phyloP scores from a whole-genome alignment of 2,888 invertebrate species.

The Cheilosia pagana region DNA sequence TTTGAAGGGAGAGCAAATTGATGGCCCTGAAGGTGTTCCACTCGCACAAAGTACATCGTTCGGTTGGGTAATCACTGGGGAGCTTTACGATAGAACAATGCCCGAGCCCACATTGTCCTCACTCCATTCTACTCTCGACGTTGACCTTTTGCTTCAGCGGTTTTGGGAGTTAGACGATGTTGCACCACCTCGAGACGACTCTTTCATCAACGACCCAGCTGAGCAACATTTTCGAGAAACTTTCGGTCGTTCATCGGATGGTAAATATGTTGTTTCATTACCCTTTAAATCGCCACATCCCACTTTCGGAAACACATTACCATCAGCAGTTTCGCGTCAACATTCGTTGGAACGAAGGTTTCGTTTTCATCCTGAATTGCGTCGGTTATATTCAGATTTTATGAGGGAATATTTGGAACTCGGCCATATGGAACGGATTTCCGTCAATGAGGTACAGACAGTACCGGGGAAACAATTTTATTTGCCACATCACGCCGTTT shows the following conservation, averaged over 20 bases:
- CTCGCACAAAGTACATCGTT: conserved; percentile 17
- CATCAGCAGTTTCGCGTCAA: conserved; percentile 9
- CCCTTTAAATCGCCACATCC: conserved; percentile 19
- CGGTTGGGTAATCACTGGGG: conserved; percentile 18
- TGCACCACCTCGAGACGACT: neutral
- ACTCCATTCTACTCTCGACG: neutral
- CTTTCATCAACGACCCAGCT: conserved; percentile 5
- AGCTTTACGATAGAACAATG: neutral
- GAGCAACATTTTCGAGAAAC: conserved; percentile 33
- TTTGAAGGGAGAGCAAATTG: too few species aligned
- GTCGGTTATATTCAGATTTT: too few species aligned
- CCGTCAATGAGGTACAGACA: too few species aligned
- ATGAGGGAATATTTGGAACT: too few species aligned
- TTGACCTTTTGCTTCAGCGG: neutral
- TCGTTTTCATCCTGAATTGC: neutral
- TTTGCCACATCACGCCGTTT: too few species aligned
- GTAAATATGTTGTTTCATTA: conserved; percentile 39
- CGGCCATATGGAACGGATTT: too few species aligned
- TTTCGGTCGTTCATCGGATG: conserved; percentile 11
- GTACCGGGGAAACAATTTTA: too few species aligned
- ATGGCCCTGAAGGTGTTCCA: too few species aligned
- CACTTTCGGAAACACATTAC: conserved; percentile 29
- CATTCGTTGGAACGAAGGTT: conserved; percentile 26
- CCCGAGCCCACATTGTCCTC: neutral
- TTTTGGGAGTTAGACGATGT: conserved; percentile 33